Base-by-base conservation (phyloP, 2,113 vertebrate genomes). In the Elephantulus edwardii region DNA sequence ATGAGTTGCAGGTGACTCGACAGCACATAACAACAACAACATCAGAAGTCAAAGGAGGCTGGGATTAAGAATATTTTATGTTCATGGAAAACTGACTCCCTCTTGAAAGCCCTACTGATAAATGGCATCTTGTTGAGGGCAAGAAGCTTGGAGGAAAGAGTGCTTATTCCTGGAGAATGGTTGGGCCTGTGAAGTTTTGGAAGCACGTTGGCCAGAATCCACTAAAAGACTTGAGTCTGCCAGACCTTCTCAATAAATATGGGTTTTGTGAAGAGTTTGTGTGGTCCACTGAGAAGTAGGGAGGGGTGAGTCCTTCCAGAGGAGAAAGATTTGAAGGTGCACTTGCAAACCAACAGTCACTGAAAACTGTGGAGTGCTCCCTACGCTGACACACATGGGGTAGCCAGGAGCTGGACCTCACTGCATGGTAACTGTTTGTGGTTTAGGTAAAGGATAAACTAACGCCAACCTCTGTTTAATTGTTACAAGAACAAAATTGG, bases 141-240 rank as follows among this genome's bases (percentile, higher is more conserved):
- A 74, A 70, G 58, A 40, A 75, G 14, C 50, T 66, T 88, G 9
- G 22, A 4, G 7, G 38, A 26, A 64, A 46, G 35, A 22, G 12
- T 35, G n/a, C 38, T 40, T 30, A 46, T 7, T n/a, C 38, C 2
- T 50, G 38, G 28, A 87, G n/a, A 35, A 44, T 88, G 16, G 16
- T 42, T 70, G 58, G n/a, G 35, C n/a, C 52, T 56, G 33, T 52
- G 6, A 64, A 33, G 12, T 62, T 86, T 90, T 90, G 1, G 33
- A 91, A 79, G 66, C 8, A 54, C 14, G 12, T 89, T 91, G 46
- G 78, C 44, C 75, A 86, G 81, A 81, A 75, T 81, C 28, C 24
- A 81, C 19, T 76, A 40, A 83, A 70, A 86, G 70, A 9, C 64
- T 82, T 72, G 19, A 77, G 35, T 50, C 50, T 68, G 7, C 6